phyloP scores from a whole-genome alignment of 2,888 invertebrate species.

The Calameuta idolon region DNA sequence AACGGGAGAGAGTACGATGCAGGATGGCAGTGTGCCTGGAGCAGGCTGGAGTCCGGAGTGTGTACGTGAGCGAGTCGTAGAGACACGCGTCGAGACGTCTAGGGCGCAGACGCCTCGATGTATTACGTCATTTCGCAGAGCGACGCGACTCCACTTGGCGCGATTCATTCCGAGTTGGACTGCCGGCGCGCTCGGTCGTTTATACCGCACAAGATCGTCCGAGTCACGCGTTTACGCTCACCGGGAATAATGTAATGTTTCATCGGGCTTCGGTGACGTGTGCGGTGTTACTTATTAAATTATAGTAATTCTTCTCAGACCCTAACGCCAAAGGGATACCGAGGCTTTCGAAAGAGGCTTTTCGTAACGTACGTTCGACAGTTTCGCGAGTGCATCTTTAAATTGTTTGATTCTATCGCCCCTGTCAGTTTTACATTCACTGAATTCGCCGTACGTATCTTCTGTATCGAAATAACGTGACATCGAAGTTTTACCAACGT shows the following conservation, averaged over 20 bases:
- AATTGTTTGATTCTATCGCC: background rate
- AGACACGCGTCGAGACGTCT: constrained; percentile 32
- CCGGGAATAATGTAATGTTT: background rate
- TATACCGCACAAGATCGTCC: constrained; percentile 5
- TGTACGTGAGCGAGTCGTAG: background rate
- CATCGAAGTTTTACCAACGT: background rate
- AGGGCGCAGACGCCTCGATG: constrained; percentile 32
- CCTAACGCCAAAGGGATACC: background rate
- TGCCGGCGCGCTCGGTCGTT: constrained; percentile 47
- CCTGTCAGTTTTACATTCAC: background rate
- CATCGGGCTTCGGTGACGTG: background rate
- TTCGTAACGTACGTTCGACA: background rate
- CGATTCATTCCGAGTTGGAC: constrained; percentile 52
- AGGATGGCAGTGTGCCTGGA: background rate
- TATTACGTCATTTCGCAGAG: constrained; percentile 22
- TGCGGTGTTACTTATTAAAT: background rate
- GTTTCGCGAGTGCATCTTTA: background rate
- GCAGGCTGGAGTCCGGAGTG: background rate
- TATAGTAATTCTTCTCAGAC: background rate
- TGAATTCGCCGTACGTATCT: background rate
- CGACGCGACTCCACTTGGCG: constrained; percentile 22
- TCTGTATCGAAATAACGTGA: background rate
- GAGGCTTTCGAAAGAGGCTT: background rate
- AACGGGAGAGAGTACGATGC: background rate
- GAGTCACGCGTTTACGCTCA: background rate